Conservation (phyloP, 2,113 vertebrate species). For the Myxocyprinus asiaticus region DNA sequence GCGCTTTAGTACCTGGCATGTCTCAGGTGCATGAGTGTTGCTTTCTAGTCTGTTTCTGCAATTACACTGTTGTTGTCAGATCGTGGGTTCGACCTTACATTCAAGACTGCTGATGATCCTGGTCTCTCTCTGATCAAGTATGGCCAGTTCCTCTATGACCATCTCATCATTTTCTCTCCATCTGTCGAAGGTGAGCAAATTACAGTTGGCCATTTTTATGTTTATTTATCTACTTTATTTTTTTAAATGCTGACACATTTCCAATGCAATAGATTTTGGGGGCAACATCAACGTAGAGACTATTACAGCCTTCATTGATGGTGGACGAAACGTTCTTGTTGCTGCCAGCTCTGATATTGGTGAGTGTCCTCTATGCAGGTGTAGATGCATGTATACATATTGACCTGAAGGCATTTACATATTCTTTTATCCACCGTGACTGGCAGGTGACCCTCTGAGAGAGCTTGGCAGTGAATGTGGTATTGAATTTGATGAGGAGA, state of each 20-base stretch:
- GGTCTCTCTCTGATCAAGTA: conserved; percentile 94
- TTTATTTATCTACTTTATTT: background rate
- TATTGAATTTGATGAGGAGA: conserved; percentile 98
- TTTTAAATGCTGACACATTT: background rate
- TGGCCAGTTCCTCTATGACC: conserved; percentile 93
- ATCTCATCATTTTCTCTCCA: conserved; percentile 91
- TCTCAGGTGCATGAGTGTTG: background rate
- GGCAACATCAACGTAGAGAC: conserved; percentile 97
- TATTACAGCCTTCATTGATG: conserved; percentile 93
- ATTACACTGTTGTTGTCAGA: conserved; percentile 69
- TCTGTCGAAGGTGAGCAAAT: conserved; percentile 88
- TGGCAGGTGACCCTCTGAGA: conserved; percentile 89
- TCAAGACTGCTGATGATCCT: conserved; percentile 91
- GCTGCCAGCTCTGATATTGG: conserved; percentile 94
- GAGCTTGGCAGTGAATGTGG: conserved; percentile 97
- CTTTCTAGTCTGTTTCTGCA: background rate
- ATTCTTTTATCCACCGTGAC: background rate
- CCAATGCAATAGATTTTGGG: conserved; percentile 86
- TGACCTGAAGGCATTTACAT: background rate
- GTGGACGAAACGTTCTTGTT: conserved; percentile 91
- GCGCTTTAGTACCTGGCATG: background rate
- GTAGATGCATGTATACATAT: background rate
- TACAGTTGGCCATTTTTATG: no score
- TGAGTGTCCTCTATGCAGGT: conserved; percentile 61
- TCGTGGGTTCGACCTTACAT: conserved; percentile 89